A percentile compares a stretch with the other conserved stretches of the same genome.
These are phyloP conservation scores for Diarsia mendica DNA, from an alignment of 2,888 invertebrate genomes.

Conservation along the genomic window DNA sequence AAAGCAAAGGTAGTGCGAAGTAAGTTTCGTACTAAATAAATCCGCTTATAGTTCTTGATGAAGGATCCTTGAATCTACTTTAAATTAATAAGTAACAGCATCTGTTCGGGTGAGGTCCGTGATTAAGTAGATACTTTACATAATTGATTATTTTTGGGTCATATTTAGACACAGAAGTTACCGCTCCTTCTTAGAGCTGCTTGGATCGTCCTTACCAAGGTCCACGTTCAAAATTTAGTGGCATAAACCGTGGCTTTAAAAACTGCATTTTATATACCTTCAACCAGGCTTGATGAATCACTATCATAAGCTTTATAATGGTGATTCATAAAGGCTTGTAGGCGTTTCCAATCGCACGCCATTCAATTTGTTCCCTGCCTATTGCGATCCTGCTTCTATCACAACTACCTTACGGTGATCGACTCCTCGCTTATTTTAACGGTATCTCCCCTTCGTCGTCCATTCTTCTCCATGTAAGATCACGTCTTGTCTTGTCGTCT, in stretches of 20 bases:
- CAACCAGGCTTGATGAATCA: too few species aligned
- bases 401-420: background rate
- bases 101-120: background rate
- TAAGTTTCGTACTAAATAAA: constrained; percentile 32
- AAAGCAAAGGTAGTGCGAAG: constrained; percentile 20
- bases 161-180: background rate
- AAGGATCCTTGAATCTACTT: constrained; percentile 19
- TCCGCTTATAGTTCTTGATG: constrained; percentile 22
- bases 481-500: background rate
- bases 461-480: background rate
- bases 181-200: background rate
- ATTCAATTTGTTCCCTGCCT: too few species aligned
- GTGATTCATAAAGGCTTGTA: too few species aligned
- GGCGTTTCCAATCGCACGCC: too few species aligned
- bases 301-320: background rate
- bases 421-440: too few species aligned
- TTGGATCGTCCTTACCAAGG: background rate
- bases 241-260: background rate
- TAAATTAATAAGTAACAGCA: constrained; percentile 33
- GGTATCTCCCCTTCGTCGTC: too few species aligned
- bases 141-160: constrained; percentile 7
- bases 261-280: background rate
- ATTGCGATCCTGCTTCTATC: background rate
- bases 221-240: background rate
- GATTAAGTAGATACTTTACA: background rate